A percentile compares a stretch with the other conserved stretches of the same genome.
These are phyloP conservation scores for Xenops minutus DNA, from an alignment of 2,797 vertebrate species.

Conservation along the genomic window DNA sequence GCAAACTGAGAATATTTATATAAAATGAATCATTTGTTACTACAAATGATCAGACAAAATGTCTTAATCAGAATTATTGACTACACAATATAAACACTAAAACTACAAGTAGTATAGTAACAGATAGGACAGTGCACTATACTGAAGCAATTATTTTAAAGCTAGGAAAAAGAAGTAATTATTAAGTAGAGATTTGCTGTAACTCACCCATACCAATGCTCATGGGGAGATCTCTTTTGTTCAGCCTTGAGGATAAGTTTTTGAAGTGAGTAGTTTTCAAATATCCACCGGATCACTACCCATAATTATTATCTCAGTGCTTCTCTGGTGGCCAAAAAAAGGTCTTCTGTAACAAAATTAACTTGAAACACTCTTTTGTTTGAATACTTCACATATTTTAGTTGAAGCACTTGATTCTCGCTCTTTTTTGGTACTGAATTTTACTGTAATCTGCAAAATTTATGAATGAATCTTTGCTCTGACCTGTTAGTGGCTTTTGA, in stretches of 20 bases:
- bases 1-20: background rate
- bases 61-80: background rate
- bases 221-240: background rate
- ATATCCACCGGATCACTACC: background rate
- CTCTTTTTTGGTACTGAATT: background rate
- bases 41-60: background rate
- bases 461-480: background rate
- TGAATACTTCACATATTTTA: background rate
- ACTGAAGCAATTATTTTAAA: background rate
- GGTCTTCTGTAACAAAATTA: background rate
- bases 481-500: background rate
- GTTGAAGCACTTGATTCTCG: background rate
- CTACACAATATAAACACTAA: background rate
- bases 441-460: background rate
- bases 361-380: background rate
- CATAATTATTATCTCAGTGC: background rate
- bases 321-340: background rate
- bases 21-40: background rate
- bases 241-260: background rate
- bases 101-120: background rate
- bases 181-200: background rate
- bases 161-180: background rate
- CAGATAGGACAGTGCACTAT: background rate
- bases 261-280: background rate
- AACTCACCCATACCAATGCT: background rate